Conservation (phyloP, 2,797 vertebrate genomes). For the Betta splendens region DNA sequence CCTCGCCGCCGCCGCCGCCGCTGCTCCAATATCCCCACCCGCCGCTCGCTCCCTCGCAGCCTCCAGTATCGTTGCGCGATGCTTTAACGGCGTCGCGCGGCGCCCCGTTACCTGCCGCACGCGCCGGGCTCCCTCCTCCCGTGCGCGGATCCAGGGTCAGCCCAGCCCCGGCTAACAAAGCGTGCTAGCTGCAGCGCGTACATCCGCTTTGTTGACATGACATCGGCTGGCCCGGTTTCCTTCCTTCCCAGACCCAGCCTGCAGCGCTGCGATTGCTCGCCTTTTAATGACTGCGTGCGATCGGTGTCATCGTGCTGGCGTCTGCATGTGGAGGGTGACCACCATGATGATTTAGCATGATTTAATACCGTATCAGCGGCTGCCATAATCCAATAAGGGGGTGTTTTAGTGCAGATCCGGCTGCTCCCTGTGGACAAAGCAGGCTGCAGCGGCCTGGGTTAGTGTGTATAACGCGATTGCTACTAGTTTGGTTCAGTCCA, state of each 20-base stretch:
- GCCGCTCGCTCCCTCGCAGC: conserved; percentile 40
- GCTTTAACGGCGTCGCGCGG: background rate
- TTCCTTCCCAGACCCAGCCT: conserved; percentile 35
- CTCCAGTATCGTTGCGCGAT: background rate
- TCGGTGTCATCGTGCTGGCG: conserved; percentile 11
- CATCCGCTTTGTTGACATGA: conserved; percentile 82
- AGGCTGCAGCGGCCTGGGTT: background rate
- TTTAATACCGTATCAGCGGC: conserved; percentile 23
- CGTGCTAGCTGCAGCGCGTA: conserved; percentile 67
- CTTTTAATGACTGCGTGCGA: conserved; percentile 10
- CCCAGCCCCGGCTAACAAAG: conserved; percentile 74
- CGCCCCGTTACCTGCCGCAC: background rate
- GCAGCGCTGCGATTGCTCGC: conserved; percentile 18
- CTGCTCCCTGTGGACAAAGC: conserved; percentile 4
- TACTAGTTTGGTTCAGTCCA: background rate
- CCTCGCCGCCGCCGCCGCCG: conserved; percentile 31
- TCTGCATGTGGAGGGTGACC: conserved; percentile 1
- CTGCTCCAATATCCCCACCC: conserved; percentile 44
- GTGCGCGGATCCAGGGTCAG: conserved; percentile 21
- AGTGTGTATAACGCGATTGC: too few species aligned
- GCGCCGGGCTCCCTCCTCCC: background rate
- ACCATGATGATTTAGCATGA: conserved; percentile 27
- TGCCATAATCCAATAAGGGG: conserved; percentile 6
- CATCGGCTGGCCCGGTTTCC: conserved; percentile 66
- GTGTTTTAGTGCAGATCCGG: conserved; percentile 20